Evolutionary conservation across 2,113 vertebrate genomes (phyloP), one percentile per base, ranked within the genome.

Genomic region (Eulemur rufifrons): DNA sequence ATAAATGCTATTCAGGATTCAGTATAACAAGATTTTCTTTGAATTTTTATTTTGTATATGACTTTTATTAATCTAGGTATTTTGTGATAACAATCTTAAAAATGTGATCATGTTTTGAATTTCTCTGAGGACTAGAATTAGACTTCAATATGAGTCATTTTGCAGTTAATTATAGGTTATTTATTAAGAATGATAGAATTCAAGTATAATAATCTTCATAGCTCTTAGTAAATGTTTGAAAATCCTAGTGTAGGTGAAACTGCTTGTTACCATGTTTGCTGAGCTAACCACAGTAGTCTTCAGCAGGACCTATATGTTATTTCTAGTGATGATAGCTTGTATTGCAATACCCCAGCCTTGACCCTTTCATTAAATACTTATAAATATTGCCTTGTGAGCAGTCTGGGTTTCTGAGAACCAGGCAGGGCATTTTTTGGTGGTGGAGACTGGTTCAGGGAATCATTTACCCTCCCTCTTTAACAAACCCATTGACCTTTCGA

Each of bases 331-430:
- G 95, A 81, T 76, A 15, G 68, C 88, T 96, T 80, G 15, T 76
- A 63, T 80, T 45, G 29, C 37, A 63, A 2, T 83, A 94, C 88
- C 92, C 61, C 76, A 80, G 54, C 50, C 78, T 84, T 96, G 98
- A 97, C 96, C 97, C 91, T 93, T 91, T 95, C 96, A 76, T 78
- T 69, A 90, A 84, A 95, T 96, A 97, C 96, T 95, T 88, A 97
- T 96, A 95, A 96, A 91, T 97, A 97, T 86, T 89, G 68, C 91
- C 86, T 89, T 50, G 52, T 32, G 39, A 92, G 37, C 42, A 78
- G 27, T 61, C 73, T 77, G 64, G 54, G 34, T 73, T 91, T 96
- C 82, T 86, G 56, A 42, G 34, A 95, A 56, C 17, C 20, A 84
- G 86, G 64, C 20, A 90, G 54, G 25, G 2, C 4, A 45, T 56